Conservation (phyloP, 2,888 invertebrate species). For the Eupithecia inturbata region DNA sequence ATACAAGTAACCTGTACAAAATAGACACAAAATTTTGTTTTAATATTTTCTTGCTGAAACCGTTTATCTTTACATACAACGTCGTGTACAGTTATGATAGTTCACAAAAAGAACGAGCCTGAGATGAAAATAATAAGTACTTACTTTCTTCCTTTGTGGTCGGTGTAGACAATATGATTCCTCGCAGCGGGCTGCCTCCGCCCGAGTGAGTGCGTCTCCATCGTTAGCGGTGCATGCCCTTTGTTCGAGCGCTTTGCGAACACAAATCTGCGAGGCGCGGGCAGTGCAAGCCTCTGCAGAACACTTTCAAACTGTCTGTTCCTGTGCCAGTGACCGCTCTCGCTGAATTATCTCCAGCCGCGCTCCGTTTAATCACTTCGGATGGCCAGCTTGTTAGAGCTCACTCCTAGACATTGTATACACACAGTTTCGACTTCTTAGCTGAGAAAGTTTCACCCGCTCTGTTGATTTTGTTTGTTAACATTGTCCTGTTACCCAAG, state of each 20-base stretch:
- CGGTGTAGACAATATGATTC: slow-evolving; percentile 81
- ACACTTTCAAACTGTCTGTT: slow-evolving; percentile 67
- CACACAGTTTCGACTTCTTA: slow-evolving; percentile 77
- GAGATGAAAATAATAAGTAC: slow-evolving; percentile 49
- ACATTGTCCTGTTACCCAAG: slow-evolving; percentile 67
- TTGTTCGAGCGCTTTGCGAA: slow-evolving; percentile 36
- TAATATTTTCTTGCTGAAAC: no score
- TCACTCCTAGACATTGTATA: slow-evolving; percentile 72
- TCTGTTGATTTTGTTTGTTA: slow-evolving; percentile 77
- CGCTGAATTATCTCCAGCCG: slow-evolving; percentile 66
- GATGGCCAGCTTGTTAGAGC: slow-evolving; percentile 78
- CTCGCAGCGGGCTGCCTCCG: slow-evolving; percentile 72
- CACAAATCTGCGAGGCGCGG: slow-evolving; percentile 36
- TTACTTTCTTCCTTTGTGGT: slow-evolving; percentile 82
- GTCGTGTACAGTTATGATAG: not conserved
- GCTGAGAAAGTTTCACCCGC: slow-evolving; percentile 73
- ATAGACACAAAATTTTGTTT: not conserved
- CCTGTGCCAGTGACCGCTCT: slow-evolving; percentile 60
- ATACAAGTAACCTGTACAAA: not conserved
- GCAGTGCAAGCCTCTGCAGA: slow-evolving; percentile 46
- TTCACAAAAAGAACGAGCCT: slow-evolving; percentile 7
- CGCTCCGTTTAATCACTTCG: slow-evolving; percentile 73
- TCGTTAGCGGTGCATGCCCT: slow-evolving; percentile 54
- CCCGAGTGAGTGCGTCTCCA: slow-evolving; percentile 73
- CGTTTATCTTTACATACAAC: not conserved